phyloP scores from a whole-genome alignment of 2,888 invertebrate species.

The Apamea monoglypha region DNA sequence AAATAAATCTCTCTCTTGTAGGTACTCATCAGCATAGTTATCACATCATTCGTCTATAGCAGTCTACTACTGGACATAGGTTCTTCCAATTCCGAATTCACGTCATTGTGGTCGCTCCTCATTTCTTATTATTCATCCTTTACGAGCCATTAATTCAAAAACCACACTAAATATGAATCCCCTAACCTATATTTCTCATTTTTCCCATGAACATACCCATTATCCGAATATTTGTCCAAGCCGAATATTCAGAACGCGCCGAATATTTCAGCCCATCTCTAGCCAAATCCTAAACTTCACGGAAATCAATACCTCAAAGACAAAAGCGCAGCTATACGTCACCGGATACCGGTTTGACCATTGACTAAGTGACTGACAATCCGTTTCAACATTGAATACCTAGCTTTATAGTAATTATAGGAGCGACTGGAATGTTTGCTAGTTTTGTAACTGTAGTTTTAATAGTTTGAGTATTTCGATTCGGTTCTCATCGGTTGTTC shows the following conservation, averaged over 20 bases:
- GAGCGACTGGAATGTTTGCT: conserved; percentile 52
- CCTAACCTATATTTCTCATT: neutral
- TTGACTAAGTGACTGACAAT: conserved; percentile 37
- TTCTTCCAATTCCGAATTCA: neutral
- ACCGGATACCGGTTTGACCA: conserved; percentile 60
- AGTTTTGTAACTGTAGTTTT: conserved; percentile 59
- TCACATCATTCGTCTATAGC: neutral
- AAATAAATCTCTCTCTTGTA: conserved; percentile 6
- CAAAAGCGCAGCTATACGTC: conserved; percentile 43
- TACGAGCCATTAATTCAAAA: neutral
- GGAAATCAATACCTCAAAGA: conserved; percentile 49
- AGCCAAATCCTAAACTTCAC: conserved; percentile 27
- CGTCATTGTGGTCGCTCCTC: neutral
- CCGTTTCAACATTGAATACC: conserved; percentile 53
- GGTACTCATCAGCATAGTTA: neutral
- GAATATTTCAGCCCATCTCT: conserved; percentile 31
- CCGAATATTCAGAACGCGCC: neutral
- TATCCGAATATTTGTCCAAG: neutral
- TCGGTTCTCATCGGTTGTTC: conserved; percentile 9
- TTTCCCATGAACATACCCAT: too few relatives aligned
- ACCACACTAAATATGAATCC: neutral
- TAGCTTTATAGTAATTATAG: conserved; percentile 43
- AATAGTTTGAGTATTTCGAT: conserved; percentile 38
- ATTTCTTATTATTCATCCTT: too few relatives aligned
- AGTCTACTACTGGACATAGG: neutral